Base-by-base conservation (phyloP, 1,140 invertebrate species). In the Sycophila sp. region DNA sequence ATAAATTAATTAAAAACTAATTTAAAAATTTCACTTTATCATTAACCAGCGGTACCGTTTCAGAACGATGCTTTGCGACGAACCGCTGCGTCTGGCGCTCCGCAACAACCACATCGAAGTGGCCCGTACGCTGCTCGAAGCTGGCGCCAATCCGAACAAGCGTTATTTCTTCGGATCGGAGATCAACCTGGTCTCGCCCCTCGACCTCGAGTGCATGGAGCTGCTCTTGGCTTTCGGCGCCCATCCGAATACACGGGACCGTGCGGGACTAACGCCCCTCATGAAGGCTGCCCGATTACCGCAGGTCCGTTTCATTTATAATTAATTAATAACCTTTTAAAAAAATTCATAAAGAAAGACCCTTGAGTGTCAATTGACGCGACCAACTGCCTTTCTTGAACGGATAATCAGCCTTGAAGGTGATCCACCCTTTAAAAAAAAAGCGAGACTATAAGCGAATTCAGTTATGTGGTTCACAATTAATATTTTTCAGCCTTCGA, bases 161-260 rank as follows among this genome's bases (percentile, higher is more conserved):
- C 90, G 88, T 11, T 95, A 96, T 80, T 97, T 97, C 84, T 94
- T 96, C 77, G 95, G 95, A 2, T 90, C 94, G 0, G 95, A 97
- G 85, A 94, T 97, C 63, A 96, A 96, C 80, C 85, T 96, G 47
- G 91, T 96, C 2, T 93, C 91, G 28, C 90, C 87, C 15, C 81
- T 88, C 75, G 94, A 96, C 76, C 85, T 93, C 47, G 91, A 94
- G 69, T 95, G 93, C 76, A 83, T 97, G 81, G 92, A 95, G 80
- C 84, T 96, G 58, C 81, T 97, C 60, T 86, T 97, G 19, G 91
- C 90, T 15, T 94, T 94, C 77, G 95, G 95, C 10, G 95, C 95
- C 6, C 89, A 94, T 80, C 93, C 95, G 22, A 94, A 97, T 81
- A 92, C 93, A n/a, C 87, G 92, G 34, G 94, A 95, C 77, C 87